Percentiles rank a stretch among this genome's conserved stretches.
Evolutionary conservation across 2,888 invertebrate species (phyloP).

Genomic region (Philhelius pedissequus): DNA sequence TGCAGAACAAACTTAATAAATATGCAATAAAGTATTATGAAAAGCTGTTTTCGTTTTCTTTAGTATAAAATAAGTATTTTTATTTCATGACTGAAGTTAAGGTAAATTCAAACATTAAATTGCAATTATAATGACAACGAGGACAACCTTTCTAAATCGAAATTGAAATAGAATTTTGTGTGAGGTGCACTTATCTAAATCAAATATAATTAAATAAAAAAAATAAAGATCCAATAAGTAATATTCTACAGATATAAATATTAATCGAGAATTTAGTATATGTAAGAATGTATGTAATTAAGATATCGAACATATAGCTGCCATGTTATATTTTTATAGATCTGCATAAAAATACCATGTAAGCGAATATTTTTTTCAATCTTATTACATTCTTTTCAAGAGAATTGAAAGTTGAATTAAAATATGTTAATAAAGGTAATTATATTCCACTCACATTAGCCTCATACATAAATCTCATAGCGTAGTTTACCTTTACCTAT

Average conservation of each 20-base stretch:
- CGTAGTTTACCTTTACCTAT: too few relatives aligned
- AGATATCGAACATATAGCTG: not conserved
- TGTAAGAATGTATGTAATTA: not conserved
- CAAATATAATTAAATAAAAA: too few relatives aligned
- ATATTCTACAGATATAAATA: not conserved
- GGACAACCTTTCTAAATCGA: not conserved
- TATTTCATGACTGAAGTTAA: not conserved
- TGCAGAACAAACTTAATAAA: too few relatives aligned
- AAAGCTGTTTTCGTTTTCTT: too few relatives aligned
- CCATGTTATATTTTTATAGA: too few relatives aligned
- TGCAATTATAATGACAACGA: not conserved
- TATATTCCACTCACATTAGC: not conserved
- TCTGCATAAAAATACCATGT: not conserved
- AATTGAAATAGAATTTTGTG: not conserved
- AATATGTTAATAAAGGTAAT: not conserved
- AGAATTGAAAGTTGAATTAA: not conserved
- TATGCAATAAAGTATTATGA: too few relatives aligned
- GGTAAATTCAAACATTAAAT: not conserved
- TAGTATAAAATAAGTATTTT: too few relatives aligned
- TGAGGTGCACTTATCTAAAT: too few relatives aligned
- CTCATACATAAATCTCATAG: too few relatives aligned
- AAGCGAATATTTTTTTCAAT: not conserved
- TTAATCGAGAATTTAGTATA: not conserved
- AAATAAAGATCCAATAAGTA: not conserved
- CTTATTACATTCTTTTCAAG: not conserved